Evolutionary conservation across 30 jellyfish, hydroid and myxozoan genomes (phyloP).

Genomic region (Turritopsis dohrnii): DNA sequence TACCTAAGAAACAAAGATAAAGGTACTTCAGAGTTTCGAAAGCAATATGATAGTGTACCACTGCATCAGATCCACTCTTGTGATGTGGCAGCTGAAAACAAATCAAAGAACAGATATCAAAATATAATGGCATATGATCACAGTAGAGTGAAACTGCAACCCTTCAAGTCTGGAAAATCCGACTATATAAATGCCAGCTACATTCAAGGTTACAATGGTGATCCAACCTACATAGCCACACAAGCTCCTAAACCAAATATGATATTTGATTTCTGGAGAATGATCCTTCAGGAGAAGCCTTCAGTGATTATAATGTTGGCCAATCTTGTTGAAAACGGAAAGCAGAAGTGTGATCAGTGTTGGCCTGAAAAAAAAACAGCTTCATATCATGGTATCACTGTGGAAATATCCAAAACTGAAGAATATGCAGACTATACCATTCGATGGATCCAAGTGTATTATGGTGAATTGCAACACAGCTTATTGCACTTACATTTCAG

Average conservation of each 20-base stretch:
- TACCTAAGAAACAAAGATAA: conserved; percentile 4
- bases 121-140: conserved; percentile 26
- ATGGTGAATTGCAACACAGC: not conserved
- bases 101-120: conserved; percentile 11
- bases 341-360: conserved; percentile 61
- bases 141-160: conserved; percentile 10
- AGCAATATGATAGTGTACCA: conserved; percentile 18
- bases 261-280: conserved; percentile 20
- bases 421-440: conserved; percentile 72
- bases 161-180: not conserved
- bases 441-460: conserved; percentile 29
- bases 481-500: conserved; percentile 58
- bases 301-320: conserved; percentile 4
- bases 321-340: conserved; percentile 7
- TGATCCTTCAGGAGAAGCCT: conserved; percentile 22
- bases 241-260: conserved; percentile 20
- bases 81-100: conserved; percentile 14
- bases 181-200: conserved; percentile 17
- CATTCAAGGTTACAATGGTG: conserved; percentile 8
- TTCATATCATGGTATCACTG: conserved; percentile 63
- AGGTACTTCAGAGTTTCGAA: not conserved
- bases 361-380: conserved; percentile 71
- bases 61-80: not conserved
- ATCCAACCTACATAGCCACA: conserved; percentile 17
- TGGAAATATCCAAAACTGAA: conserved; percentile 48